phyloP scores from a whole-genome alignment of 64 coral and sea anemone species.

The Actinia equina region DNA sequence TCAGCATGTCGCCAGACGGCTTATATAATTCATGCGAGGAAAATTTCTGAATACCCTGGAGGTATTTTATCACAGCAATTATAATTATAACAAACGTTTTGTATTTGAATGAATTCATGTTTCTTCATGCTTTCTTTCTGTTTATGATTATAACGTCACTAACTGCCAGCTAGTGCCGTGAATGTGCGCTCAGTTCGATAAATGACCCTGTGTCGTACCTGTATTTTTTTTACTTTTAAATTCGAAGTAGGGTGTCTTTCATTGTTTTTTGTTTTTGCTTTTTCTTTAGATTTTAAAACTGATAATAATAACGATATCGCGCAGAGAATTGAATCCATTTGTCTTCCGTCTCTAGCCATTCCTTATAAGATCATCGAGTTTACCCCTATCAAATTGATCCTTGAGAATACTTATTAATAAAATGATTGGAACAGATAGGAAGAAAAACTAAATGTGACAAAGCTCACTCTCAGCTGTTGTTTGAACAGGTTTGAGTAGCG shows the following conservation, averaged over 20 bases:
- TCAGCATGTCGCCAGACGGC: no score
- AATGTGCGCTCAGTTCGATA: no score
- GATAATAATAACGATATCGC: not conserved
- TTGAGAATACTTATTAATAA: not conserved
- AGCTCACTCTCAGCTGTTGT: slow-evolving; percentile 2
- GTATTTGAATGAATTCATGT: not conserved
- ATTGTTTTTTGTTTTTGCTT: not conserved
- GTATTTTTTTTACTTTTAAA: not conserved
- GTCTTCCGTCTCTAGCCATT: not conserved
- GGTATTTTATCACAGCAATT: not conserved
- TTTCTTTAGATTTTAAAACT: not conserved
- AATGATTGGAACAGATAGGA: not conserved
- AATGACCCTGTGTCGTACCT: no score
- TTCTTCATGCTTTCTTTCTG: not conserved
- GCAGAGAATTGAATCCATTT: not conserved
- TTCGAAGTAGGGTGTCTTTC: not conserved
- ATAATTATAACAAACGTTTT: not conserved
- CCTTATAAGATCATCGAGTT: not conserved
- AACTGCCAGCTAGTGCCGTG: no score
- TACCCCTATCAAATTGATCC: not conserved
- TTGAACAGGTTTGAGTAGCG: not conserved
- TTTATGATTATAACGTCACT: not conserved
- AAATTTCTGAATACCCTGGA: not conserved
- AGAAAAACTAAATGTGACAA: not conserved
- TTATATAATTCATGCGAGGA: not conserved